Conservation (phyloP, 2,113 vertebrate species). For the Thermophis baileyi region DNA sequence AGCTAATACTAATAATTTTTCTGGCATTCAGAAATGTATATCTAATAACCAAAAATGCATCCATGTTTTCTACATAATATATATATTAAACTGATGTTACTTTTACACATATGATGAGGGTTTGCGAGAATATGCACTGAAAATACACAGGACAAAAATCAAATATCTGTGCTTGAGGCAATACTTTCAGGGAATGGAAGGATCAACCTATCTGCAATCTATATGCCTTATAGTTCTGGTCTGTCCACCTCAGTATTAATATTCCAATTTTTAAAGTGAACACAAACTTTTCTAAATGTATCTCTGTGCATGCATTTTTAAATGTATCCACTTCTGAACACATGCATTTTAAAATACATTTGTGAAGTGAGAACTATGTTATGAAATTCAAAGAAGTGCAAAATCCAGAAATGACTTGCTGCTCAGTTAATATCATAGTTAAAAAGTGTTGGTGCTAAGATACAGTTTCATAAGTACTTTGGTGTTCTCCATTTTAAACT, state of each 20-base stretch:
- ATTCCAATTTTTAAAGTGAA: not conserved
- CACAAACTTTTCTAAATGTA: not conserved
- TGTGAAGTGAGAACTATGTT: not conserved
- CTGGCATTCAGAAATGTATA: not conserved
- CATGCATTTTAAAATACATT: not conserved
- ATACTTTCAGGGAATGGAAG: not conserved
- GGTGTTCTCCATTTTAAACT: not conserved
- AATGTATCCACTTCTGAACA: not conserved
- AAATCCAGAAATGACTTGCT: not conserved
- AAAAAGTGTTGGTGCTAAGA: not conserved
- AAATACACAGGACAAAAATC: not conserved
- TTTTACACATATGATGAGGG: not conserved
- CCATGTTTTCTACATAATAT: not conserved
- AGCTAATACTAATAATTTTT: not conserved
- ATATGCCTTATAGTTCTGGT: too few species aligned
- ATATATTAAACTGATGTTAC: not conserved
- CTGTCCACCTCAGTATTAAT: not conserved
- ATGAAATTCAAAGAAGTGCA: not conserved
- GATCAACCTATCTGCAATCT: not conserved
- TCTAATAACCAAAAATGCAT: not conserved
- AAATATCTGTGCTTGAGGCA: not conserved
- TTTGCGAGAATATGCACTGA: not conserved
- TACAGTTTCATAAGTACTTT: not conserved
- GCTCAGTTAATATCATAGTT: not conserved
- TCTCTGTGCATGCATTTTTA: too few species aligned